Conservation (phyloP, 2,113 vertebrate genomes). For the Mirza zaza region DNA sequence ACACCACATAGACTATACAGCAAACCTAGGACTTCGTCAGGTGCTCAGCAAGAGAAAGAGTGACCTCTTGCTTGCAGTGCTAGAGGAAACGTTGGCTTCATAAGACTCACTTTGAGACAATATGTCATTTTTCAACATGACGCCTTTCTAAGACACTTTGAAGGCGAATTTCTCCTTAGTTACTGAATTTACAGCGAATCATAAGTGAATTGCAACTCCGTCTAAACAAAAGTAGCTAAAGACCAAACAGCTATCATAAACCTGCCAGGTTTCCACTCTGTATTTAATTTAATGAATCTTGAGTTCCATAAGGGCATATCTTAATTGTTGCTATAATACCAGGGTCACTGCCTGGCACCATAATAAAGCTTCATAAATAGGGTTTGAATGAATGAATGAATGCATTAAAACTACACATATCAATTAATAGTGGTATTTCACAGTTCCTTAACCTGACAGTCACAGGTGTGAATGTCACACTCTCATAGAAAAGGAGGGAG, state of each 20-base stretch:
- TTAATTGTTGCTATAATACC: neutral
- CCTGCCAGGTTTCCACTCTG: neutral
- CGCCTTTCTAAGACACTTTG: neutral
- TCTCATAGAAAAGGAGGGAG: neutral
- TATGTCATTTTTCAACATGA: neutral
- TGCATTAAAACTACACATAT: neutral
- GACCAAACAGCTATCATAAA: neutral
- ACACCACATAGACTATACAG: neutral
- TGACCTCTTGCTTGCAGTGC: neutral
- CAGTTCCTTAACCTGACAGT: neutral
- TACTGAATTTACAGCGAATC: neutral
- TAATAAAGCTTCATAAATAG: neutral
- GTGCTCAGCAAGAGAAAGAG: neutral
- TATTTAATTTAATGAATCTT: neutral
- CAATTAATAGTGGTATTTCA: neutral
- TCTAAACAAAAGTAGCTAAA: neutral
- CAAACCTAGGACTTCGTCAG: neutral
- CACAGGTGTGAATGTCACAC: neutral
- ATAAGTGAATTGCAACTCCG: neutral
- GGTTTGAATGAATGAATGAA: neutral
- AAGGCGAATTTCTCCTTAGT: neutral
- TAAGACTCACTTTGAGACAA: neutral
- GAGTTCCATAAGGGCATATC: neutral
- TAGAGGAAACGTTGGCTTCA: neutral
- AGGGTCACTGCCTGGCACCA: neutral